Base-by-base conservation (phyloP, 2,113 vertebrate genomes). In the Cebidichthys violaceus region DNA sequence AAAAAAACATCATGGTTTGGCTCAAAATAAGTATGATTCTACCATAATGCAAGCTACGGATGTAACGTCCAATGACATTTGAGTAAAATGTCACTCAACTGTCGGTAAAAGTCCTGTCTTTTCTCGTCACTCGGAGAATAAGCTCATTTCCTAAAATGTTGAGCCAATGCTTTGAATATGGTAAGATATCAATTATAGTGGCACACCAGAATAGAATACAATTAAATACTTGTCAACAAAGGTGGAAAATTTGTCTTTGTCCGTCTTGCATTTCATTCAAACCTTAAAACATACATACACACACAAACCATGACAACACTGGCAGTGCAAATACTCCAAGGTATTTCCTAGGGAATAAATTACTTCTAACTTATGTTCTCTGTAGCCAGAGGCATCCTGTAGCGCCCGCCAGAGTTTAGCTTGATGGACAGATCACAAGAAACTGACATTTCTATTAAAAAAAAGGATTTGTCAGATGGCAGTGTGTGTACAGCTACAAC, bases 361-460 rank as follows among this genome's bases (percentile, higher is more conserved):
- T 2, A 55, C n/a, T 6, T 60, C n/a, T 9, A 43, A 2, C 24
- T 50, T n/a, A 31, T 33, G 11, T 61, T 67, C 11, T 59, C 37
- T 59, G 59, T 29, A 47, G 22, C 43, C 64, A 10, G 14, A 33
- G 20, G 45, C 70, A 3, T 75, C 39, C 35, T 52, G 43, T 13
- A 69, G 43, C 0, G 6, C 43, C 33, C 11, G 24, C 52, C 39
- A 27, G 37, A 45, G 6, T 73, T 79, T 20, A 66, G 29, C 39
- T 37, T 68, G 57, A 61, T 15, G 22, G 62, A 37, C 33, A 6
- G 35, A 47, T 37, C 35, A 20, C 52, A 27, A 7, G 27, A 8
- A 70, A 60, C 4, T 73, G 84, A 66, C 54, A 70, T 76, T 78
- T 69, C 39, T 55, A 14, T n/a, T 1, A 54, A 24, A 50, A 18